Evolutionary conservation across 2,888 invertebrate species (phyloP).

Genomic region (Rhogogaster chlorosoma): DNA sequence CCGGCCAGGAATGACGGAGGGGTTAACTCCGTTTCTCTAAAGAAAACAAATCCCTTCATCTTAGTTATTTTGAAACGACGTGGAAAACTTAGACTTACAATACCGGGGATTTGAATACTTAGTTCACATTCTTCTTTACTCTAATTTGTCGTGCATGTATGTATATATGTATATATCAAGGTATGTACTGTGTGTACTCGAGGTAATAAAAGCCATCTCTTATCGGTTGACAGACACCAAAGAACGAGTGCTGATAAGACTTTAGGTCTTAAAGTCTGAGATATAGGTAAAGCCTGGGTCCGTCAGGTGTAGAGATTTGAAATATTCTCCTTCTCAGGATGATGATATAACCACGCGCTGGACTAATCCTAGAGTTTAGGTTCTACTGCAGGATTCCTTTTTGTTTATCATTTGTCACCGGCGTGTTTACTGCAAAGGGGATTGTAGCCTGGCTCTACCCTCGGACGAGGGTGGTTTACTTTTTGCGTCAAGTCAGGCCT

Average conservation of each 20-base stretch:
- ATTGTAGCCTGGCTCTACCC: background rate
- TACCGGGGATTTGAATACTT: background rate
- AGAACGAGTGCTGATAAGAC: conserved; percentile 18
- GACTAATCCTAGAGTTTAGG: background rate
- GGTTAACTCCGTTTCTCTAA: background rate
- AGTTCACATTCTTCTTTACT: background rate
- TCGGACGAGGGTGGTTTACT: conserved; percentile 28
- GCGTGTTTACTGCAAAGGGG: conserved; percentile 32
- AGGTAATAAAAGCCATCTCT: conserved; percentile 22
- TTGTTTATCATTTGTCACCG: conserved; percentile 48
- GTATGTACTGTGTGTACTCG: background rate
- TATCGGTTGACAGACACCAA: conserved; percentile 23
- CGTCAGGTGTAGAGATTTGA: conserved; percentile 19
- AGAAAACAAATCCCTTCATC: background rate
- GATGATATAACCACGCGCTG: background rate
- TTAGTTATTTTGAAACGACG: background rate
- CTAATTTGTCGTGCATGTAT: background rate
- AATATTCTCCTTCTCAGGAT: conserved; percentile 4
- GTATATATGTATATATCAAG: background rate
- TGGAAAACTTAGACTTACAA: background rate
- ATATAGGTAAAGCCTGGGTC: conserved; percentile 10
- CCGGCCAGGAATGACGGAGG: background rate
- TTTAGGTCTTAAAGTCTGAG: background rate
- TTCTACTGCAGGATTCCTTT: background rate
- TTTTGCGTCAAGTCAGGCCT: conserved; percentile 20